Evolutionary conservation across 2,797 vertebrate species (phyloP), one percentile per base, ranked within the genome.

Genomic region (Arrhamphus sclerolepis): DNA sequence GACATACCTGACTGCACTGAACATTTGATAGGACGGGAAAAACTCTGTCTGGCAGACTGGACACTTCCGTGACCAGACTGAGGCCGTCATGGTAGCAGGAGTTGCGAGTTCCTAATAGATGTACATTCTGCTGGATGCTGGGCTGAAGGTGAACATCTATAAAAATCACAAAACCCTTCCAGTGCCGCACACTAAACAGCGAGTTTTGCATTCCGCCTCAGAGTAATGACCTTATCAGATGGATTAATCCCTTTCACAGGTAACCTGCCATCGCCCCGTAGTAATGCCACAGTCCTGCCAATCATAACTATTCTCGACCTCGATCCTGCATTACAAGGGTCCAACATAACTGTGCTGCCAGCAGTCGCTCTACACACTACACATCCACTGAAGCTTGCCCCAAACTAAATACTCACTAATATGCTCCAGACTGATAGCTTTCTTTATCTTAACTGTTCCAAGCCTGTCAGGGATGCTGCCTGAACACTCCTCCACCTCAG

Each of bases 321-420:
- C 9, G 70, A 68, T 1, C 47, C 19, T 0, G 40, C 18, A 11
- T 7, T 4, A 11, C 10, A 20, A 10, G 43, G 43, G 20, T 46
- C 62, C 10, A 78, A 24, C 1, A 67, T 14, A 1, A 75, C 64
- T 5, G 42, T 10, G 1, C 50, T 71, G 2, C 71, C 75, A 22
- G 19, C 46, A 19, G n/a, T n/a, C n/a, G n/a, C n/a, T n/a, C n/a
- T n/a, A n/a, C n/a, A n/a, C n/a, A 7, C 2, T 59, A 40, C 16
- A 59, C 5, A 5, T 18, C 19, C n/a, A n/a, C 14, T 43, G 46
- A 10, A 78, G 31, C 9, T 21, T 20, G 16, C 46, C 62, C 70
- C 56, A 77, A 2, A 75, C 70, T 5, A 82, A 28, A 21, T 77
- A 62, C 42, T 83, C 71, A 28, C 17, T 62, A 47, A 63, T 38